Evolutionary conservation across 2,113 vertebrate species (phyloP), one percentile per base, ranked within the genome.

Genomic region (Eretmochelys imbricata): DNA sequence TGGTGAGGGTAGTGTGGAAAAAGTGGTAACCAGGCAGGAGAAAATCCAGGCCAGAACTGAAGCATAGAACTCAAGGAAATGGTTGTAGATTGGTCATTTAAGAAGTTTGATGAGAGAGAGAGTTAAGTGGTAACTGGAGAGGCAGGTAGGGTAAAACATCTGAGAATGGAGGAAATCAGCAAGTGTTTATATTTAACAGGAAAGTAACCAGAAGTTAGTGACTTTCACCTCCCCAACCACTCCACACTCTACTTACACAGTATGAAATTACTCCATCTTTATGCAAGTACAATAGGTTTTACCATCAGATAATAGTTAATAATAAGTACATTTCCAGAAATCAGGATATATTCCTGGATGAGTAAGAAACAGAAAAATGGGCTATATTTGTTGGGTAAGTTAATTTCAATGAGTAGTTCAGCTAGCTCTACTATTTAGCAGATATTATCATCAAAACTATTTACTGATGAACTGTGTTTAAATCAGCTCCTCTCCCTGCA

Each of bases 401-500:
- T 51, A 0, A 31, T 93, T 10, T 51, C 2, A 81, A 84, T 54
- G 2, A 53, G 1, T 62, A 49, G 9, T 55, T 87, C 87, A 1
- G 72, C 11, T 42, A 87, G 29, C 2, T 82, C 17, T 92, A 2
- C 20, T 89, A 16, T 54, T 91, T 59, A 80, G 20, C 10, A 80
- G 3, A 54, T 42, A 1, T 0, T 1, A 1, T 2, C 49, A 69
- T 78, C 69, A 42, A 13, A 76, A 76, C 4, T 5, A 6, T 69
- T 69, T 46, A 0, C 0, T 94, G 19, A 50, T 62, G 46, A 51
- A 59, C 25, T n/a, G 17, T 51, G 16, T 20, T 1, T 84, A 80
- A 75, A 84, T 82, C 65, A 81, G 62, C 62, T 84, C 85, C 93
- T 1, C 0, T 0, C 0, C 4, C 0, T 0, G 0, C 4, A 1